Percentiles rank a stretch among this genome's conserved stretches.
phyloP scores from a whole-genome alignment of 2,888 invertebrate species.

The Drosophila falleni region DNA sequence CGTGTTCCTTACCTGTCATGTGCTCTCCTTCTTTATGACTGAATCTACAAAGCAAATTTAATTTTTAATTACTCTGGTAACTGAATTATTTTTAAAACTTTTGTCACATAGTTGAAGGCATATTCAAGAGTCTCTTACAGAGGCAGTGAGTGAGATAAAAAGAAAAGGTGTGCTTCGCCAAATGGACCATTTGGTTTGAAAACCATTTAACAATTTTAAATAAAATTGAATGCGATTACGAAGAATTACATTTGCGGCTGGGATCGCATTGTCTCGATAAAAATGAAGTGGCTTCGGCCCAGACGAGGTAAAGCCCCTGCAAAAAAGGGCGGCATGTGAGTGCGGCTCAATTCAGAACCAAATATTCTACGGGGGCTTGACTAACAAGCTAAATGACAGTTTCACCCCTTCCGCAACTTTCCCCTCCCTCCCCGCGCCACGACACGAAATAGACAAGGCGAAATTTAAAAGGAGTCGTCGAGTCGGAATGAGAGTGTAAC shows the following conservation, averaged over 20 bases:
- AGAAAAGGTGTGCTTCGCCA: slow-evolving; percentile 36
- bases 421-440: neutral
- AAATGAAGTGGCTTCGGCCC: slow-evolving; percentile 50
- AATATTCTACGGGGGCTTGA: slow-evolving; percentile 37
- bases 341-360: slow-evolving; percentile 32
- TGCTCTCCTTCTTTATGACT: too few species aligned
- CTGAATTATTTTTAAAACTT: too few species aligned
- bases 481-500: slow-evolving; percentile 41
- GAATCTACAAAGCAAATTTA: too few species aligned
- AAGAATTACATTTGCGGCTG: slow-evolving; percentile 72
- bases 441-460: slow-evolving; percentile 30
- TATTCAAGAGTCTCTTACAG: neutral
- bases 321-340: slow-evolving; percentile 45
- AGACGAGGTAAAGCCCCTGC: slow-evolving; percentile 43
- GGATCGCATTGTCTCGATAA: slow-evolving; percentile 64
- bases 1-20: too few species aligned
- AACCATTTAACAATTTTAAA: slow-evolving; percentile 77
- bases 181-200: slow-evolving; percentile 47
- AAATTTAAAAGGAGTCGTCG: slow-evolving; percentile 32
- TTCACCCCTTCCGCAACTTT: slow-evolving; percentile 30
- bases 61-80: too few species aligned
- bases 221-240: slow-evolving; percentile 79
- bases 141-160: slow-evolving; percentile 1
- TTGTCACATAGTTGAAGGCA: neutral
- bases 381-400: slow-evolving; percentile 55